phyloP scores from a whole-genome alignment of 2,113 vertebrate species.

The Corythaeola cristata region DNA sequence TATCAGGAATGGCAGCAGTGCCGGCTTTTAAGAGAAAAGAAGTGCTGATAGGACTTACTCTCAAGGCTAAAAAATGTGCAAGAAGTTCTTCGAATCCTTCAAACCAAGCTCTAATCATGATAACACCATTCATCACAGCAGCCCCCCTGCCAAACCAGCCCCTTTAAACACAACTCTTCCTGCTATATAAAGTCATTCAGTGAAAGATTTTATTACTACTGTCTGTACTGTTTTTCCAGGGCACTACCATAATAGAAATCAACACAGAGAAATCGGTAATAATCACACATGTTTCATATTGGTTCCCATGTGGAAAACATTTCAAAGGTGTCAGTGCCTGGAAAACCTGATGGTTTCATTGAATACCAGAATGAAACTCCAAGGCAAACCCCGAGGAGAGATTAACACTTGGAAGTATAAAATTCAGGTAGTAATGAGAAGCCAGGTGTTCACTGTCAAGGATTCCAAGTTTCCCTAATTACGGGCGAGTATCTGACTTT shows the following conservation, averaged over 20 bases:
- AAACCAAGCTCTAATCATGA: conserved; percentile 10
- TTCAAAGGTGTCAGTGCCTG: conserved; percentile 39
- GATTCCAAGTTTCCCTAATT: conserved; percentile 62
- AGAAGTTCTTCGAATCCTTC: neutral
- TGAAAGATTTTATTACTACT: conserved; percentile 21
- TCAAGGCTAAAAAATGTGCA: neutral
- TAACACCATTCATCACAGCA: neutral
- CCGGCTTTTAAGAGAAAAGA: neutral
- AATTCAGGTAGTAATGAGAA: conserved; percentile 60
- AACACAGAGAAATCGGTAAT: conserved; percentile 42
- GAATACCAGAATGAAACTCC: conserved; percentile 37
- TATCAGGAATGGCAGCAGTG: neutral
- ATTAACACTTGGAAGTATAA: conserved; percentile 57
- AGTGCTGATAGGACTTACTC: neutral
- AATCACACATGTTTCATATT: conserved; percentile 49
- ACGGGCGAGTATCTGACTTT: conserved; percentile 32
- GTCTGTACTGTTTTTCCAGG: conserved; percentile 7
- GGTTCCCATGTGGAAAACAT: conserved; percentile 47
- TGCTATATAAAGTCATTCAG: neutral
- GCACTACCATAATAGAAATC: conserved; percentile 26
- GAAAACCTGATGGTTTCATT: conserved; percentile 37
- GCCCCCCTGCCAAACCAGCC: neutral
- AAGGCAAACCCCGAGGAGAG: conserved; percentile 55
- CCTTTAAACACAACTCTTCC: conserved; percentile 19
- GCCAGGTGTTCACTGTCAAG: conserved; percentile 54